phyloP scores from a whole-genome alignment of 1,140 invertebrate species.

The Neodiprion pinetum region DNA sequence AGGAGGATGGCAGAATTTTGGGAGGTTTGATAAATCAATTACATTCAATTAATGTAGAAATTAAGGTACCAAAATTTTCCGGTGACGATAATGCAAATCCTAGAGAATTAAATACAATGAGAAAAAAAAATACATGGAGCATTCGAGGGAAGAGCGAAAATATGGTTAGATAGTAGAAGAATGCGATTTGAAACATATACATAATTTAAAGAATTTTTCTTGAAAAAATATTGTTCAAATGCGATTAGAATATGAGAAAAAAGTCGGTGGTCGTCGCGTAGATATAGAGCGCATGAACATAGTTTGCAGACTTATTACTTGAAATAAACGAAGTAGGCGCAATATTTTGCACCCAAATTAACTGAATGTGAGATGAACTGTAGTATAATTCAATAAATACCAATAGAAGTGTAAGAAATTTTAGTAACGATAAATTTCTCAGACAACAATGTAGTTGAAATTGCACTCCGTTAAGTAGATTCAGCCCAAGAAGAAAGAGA shows the following conservation, averaged over 20 bases:
- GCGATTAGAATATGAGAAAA: too few relatives aligned
- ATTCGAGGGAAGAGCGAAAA: not conserved
- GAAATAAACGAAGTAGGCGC: not conserved
- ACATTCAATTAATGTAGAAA: not conserved
- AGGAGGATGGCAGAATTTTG: not conserved
- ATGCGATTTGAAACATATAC: not conserved
- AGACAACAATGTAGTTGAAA: not conserved
- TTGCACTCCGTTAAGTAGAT: too few relatives aligned
- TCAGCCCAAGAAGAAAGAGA: constrained; percentile 19
- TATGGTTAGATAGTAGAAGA: not conserved
- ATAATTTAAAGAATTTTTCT: too few relatives aligned
- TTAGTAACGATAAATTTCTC: constrained; percentile 21
- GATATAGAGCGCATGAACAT: constrained; percentile 11
- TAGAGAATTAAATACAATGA: not conserved
- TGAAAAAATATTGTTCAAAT: too few relatives aligned
- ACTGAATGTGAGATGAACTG: constrained; percentile 22
- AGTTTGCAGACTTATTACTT: constrained; percentile 17
- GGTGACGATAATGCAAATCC: too few relatives aligned
- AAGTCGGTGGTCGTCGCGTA: too few relatives aligned
- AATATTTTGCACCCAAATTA: not conserved
- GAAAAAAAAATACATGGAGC: not conserved
- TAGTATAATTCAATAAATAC: constrained; percentile 27
- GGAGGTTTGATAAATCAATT: not conserved
- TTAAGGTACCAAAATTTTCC: not conserved
- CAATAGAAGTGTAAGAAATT: constrained; percentile 16